Base-by-base conservation (phyloP, 2,888 invertebrate genomes). In the Dinocampus coccinellae region DNA sequence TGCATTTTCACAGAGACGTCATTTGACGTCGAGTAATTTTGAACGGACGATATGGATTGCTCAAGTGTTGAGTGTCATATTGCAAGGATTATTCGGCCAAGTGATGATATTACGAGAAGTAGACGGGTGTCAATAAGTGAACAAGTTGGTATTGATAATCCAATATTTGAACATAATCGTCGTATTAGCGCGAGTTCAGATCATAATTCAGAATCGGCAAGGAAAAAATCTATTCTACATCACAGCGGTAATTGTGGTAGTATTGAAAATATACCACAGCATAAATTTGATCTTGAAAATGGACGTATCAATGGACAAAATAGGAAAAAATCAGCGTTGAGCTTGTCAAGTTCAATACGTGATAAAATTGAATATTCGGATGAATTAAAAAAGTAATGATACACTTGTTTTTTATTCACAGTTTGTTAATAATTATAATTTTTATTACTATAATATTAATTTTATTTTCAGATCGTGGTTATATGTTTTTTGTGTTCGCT, bases 401-500 rank as follows among this genome's bases (percentile, higher is more conserved):
- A 9, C 20, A 42, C 20, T 24, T 39, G 11, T 9, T 22, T 26
- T 6, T 24, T 10, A 62, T 11, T 62, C 36, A 24, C 42, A 24
- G 9, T 39, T 22, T 6, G 4, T 39, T 34, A 0, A 11, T 58
- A 58, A 13, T 55, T 22, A 26, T 55, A 16, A 55, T 22, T 11
- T 6, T 20, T 34, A 7, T 34, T 33, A 60, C 7, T 13, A 26
- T n/a, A 2, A 11, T 36, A 36, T n/a, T 58, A 39, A 24, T 24
- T 13, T 20, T 36, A 33, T 24, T 13, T 36, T 26, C 87, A 94
- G 93, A 81, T 95, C 95, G 72, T 95, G 95, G 95, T 92, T 95
- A 90, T 95, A 92, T 88, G 89, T 92, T 72, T 93, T 95, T 85
- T 96, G 95, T 85, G 88, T 93, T 68, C 93, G 94, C 89, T 95